Conservation (phyloP, 2,113 vertebrate genomes). For the Epinephelus fuscoguttatus region DNA sequence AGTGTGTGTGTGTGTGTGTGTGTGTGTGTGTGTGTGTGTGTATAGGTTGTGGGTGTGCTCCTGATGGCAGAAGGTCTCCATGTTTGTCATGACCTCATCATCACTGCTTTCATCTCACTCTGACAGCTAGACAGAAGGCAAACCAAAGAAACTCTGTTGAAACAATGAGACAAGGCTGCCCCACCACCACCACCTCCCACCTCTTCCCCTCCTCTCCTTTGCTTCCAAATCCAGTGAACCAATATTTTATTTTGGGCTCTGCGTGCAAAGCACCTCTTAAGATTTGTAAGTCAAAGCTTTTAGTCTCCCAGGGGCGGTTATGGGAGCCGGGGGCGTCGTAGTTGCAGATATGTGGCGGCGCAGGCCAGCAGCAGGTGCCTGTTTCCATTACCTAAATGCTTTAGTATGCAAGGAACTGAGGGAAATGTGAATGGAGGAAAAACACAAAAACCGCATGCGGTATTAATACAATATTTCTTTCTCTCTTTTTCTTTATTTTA, state of each 20-base stretch:
- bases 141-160: conserved; percentile 49
- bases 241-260: conserved; percentile 78
- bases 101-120: conserved; percentile 87
- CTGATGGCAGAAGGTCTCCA: conserved; percentile 30
- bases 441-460: conserved; percentile 37
- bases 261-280: conserved; percentile 82
- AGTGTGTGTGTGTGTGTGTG: not conserved
- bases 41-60: conserved; percentile 38
- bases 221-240: conserved; percentile 60
- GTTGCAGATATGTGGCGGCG: conserved; percentile 79
- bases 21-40: no score
- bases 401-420: conserved; percentile 78
- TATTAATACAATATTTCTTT: conserved; percentile 1
- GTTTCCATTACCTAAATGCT: conserved; percentile 83
- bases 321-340: conserved; percentile 66
- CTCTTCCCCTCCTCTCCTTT: not conserved
- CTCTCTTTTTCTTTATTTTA: not conserved
- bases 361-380: conserved; percentile 86
- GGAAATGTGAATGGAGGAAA: conserved; percentile 60
- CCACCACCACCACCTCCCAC: conserved; percentile 48
- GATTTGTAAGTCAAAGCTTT: conserved; percentile 76
- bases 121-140: conserved; percentile 75
- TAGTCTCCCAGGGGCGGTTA: conserved; percentile 80
- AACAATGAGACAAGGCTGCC: conserved; percentile 79
- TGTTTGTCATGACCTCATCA: conserved; percentile 84